Evolutionary conservation across 2,888 invertebrate species (phyloP).

Genomic region (Alloplasta piceator): DNA sequence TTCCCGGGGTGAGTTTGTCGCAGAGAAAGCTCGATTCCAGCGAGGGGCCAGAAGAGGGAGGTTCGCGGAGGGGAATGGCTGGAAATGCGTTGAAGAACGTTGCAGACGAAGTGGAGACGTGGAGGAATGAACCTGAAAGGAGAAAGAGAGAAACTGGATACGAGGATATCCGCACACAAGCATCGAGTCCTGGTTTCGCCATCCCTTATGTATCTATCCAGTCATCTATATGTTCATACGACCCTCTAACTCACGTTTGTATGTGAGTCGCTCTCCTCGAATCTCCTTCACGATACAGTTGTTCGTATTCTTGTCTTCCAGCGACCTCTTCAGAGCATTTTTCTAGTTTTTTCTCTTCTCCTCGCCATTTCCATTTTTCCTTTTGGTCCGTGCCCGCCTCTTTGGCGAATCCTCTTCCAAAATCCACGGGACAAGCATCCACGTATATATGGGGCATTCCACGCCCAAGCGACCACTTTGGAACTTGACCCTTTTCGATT

Average conservation of each 20-base stretch:
- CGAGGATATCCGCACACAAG: conserved; percentile 32
- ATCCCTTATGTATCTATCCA: conserved; percentile 58
- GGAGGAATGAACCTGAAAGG: conserved; percentile 35
- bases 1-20: conserved; percentile 13
- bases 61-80: too few species aligned
- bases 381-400: neutral
- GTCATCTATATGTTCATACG: conserved; percentile 47
- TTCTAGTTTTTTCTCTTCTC: neutral
- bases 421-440: neutral
- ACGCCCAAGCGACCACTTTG: too few species aligned
- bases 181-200: conserved; percentile 40
- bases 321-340: neutral
- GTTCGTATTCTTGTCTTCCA: too few species aligned
- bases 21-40: conserved; percentile 24
- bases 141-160: conserved; percentile 22
- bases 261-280: too few species aligned
- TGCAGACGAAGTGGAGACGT: conserved; percentile 36
- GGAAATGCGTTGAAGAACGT: conserved; percentile 1
- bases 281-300: too few species aligned
- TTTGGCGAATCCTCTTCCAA: neutral
- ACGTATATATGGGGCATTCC: too few species aligned
- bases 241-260: conserved; percentile 8
- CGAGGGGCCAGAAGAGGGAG: neutral
- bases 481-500: too few species aligned
- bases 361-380: conserved; percentile 30